phyloP scores from a whole-genome alignment of 2,797 vertebrate genomes.

The Phaenicophaeus curvirostris region DNA sequence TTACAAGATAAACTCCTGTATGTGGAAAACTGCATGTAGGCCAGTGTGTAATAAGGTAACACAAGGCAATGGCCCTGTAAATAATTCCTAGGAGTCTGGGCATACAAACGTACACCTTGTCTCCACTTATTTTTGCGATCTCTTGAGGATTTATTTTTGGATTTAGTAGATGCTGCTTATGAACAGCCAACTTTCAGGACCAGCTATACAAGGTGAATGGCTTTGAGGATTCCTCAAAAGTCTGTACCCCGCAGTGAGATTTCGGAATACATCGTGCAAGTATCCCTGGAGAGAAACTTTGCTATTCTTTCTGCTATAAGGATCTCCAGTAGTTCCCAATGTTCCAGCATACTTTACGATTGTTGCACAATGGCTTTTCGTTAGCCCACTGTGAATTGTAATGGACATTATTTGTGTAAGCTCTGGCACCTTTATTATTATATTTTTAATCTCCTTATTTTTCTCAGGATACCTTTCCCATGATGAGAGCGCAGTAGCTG shows the following conservation, averaged over 20 bases:
- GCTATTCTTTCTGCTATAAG: neutral
- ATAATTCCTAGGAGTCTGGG: neutral
- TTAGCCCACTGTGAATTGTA: conserved; percentile 20
- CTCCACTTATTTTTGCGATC: neutral
- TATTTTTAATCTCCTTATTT: neutral
- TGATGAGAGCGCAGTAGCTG: neutral
- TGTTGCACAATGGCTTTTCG: neutral
- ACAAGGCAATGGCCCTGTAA: neutral
- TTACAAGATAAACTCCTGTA: neutral
- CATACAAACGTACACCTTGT: neutral
- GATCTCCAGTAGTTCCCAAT: neutral
- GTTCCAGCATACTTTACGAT: neutral
- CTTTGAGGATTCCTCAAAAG: neutral
- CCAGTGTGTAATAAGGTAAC: neutral
- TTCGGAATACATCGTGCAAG: neutral
- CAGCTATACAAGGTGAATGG: neutral
- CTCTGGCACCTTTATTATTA: neutral
- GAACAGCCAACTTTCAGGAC: neutral
- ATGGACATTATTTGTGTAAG: neutral
- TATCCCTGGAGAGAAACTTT: neutral
- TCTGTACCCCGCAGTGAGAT: neutral
- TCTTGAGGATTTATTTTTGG: neutral
- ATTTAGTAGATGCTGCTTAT: neutral
- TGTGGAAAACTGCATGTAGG: neutral
- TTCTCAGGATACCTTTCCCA: neutral